These are phyloP conservation scores for Nicator chloris DNA, from an alignment of 2,113 vertebrate genomes.

Conservation along the genomic window DNA sequence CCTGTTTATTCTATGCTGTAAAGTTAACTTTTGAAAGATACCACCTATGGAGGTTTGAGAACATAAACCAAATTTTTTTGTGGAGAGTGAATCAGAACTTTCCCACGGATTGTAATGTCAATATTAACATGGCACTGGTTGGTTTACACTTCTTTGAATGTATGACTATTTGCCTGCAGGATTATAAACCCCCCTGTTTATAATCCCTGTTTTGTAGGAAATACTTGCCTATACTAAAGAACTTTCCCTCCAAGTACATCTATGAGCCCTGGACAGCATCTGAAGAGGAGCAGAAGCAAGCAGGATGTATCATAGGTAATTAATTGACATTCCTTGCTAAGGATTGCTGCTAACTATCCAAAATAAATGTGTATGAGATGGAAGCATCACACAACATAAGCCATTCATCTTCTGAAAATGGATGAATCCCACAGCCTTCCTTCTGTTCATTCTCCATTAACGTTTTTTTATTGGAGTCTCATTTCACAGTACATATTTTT, in stretches of 20 bases:
- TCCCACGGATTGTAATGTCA: neutral
- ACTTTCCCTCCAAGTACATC: conserved; percentile 66
- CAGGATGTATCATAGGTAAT: conserved; percentile 65
- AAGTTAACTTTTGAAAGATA: neutral
- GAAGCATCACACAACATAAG: neutral
- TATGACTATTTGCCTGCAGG: neutral
- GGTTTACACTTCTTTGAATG: neutral
- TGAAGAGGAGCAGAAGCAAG: conserved; percentile 51
- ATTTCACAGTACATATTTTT: neutral
- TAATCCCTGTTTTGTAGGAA: conserved; percentile 48
- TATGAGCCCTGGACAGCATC: conserved; percentile 62
- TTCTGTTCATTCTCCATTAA: neutral
- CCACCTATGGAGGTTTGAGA: neutral
- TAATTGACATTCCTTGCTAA: neutral
- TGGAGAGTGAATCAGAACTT: neutral
- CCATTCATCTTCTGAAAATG: neutral
- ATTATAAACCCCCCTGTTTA: neutral
- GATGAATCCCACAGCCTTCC: neutral
- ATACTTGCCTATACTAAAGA: conserved; percentile 60
- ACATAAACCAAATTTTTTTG: neutral
- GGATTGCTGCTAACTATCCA: neutral
- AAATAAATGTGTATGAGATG: neutral
- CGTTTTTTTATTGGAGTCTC: neutral
- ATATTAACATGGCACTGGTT: neutral
- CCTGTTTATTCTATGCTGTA: neutral